phyloP scores from a whole-genome alignment of 2,888 invertebrate genomes.

The Anagyrus pseudococci region DNA sequence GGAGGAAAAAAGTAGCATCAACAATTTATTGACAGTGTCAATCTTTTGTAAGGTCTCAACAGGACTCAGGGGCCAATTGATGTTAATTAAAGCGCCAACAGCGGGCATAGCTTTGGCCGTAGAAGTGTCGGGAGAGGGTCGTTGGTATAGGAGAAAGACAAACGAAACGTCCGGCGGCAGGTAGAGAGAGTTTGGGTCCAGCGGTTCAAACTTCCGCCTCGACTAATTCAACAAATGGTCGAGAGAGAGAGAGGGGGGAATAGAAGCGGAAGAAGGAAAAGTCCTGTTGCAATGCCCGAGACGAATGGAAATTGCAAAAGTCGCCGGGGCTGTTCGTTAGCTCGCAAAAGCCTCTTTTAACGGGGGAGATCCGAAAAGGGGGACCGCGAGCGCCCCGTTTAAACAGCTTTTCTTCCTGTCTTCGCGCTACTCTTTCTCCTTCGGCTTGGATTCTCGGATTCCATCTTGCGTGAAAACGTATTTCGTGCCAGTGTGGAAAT shows the following conservation, averaged over 20 bases:
- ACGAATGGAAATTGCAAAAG: constrained; percentile 44
- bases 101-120: too few relatives aligned
- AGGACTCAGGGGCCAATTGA: constrained; percentile 15
- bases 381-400: too few relatives aligned
- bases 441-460: too few relatives aligned
- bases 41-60: too few relatives aligned
- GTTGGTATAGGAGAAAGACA: constrained; percentile 22
- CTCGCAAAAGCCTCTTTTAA: too few relatives aligned
- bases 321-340: constrained; percentile 42
- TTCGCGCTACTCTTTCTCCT: too few relatives aligned
- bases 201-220: constrained; percentile 50
- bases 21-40: too few relatives aligned
- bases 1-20: too few relatives aligned
- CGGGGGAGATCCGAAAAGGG: too few relatives aligned
- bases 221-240: constrained; percentile 53
- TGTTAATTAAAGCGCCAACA: constrained; percentile 34
- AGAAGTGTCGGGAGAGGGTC: background rate
- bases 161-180: constrained; percentile 9
- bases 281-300: constrained; percentile 9
- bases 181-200: constrained; percentile 42
- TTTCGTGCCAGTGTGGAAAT: too few relatives aligned
- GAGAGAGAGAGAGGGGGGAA: background rate
- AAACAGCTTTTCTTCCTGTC: too few relatives aligned
- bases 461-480: too few relatives aligned
- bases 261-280: background rate